Conservation (phyloP, 2,888 invertebrate species). For the Melitaea athalia region DNA sequence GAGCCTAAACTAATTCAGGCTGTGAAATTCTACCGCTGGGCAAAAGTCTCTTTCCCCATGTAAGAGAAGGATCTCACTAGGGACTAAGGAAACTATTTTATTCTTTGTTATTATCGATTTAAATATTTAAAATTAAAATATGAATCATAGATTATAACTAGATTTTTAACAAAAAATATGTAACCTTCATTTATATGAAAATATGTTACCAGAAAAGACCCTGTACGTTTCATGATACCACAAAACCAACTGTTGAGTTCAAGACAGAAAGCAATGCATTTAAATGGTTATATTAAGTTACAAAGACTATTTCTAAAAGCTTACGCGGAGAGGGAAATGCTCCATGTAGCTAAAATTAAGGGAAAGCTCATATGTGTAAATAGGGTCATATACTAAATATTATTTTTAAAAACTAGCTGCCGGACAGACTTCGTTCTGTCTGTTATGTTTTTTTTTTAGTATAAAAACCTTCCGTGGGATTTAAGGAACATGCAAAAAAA, state of each 20-base stretch:
- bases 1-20: too few species aligned
- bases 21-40: too few species aligned
- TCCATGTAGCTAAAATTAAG: neutral
- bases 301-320: conserved; percentile 5
- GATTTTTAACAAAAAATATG: neutral
- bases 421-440: too few species aligned
- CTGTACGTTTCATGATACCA: neutral
- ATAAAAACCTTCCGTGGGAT: too few species aligned
- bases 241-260: conserved; percentile 29
- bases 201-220: neutral
- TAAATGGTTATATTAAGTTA: conserved; percentile 50
- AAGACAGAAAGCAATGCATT: conserved; percentile 47
- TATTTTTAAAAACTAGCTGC: too few species aligned
- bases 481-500: too few species aligned
- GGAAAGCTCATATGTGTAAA: neutral
- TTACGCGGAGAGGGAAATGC: neutral
- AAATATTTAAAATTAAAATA: neutral
- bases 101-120: too few species aligned
- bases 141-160: neutral
- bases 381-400: too few species aligned
- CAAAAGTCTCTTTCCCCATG: too few species aligned
- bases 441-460: too few species aligned
- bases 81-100: too few species aligned
- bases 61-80: too few species aligned
- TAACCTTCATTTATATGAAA: neutral